A percentile compares a stretch with the other conserved stretches of the same genome.
phyloP scores from a whole-genome alignment of 2,888 invertebrate genomes.

The Ectemnius lituratus region DNA sequence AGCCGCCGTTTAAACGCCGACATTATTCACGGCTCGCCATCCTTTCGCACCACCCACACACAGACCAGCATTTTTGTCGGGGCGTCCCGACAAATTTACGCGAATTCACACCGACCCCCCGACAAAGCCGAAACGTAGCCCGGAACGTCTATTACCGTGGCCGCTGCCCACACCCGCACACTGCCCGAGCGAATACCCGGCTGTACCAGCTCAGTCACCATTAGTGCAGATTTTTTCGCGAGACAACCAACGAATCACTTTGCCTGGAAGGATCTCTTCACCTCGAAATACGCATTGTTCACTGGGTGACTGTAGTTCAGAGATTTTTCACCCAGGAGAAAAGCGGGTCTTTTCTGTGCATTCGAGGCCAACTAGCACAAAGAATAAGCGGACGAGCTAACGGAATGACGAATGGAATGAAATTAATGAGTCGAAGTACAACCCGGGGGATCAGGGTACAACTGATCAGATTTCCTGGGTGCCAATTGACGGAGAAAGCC shows the following conservation, averaged over 20 bases:
- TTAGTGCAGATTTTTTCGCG: constrained; percentile 4
- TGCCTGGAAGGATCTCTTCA: not conserved
- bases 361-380: too few species aligned
- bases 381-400: too few species aligned
- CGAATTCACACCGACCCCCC: constrained; percentile 62
- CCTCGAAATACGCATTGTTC: not conserved
- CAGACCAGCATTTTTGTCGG: constrained; percentile 57
- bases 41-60: constrained; percentile 26
- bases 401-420: too few species aligned
- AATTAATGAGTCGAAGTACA: too few species aligned
- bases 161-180: not conserved
- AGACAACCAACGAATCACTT: not conserved
- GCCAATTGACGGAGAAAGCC: not conserved
- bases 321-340: too few species aligned
- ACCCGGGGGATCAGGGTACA: too few species aligned
- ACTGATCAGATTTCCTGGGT: not conserved
- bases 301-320: too few species aligned
- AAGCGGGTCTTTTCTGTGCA: too few species aligned
- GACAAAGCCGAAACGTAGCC: constrained; percentile 44
- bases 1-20: constrained; percentile 66
- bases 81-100: constrained; percentile 65
- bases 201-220: not conserved
- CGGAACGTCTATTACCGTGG: constrained; percentile 52
- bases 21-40: constrained; percentile 67
- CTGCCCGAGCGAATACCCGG: not conserved